These are phyloP conservation scores for Seira musarum DNA, from an alignment of 2,888 invertebrate species.

Conservation along the genomic window DNA sequence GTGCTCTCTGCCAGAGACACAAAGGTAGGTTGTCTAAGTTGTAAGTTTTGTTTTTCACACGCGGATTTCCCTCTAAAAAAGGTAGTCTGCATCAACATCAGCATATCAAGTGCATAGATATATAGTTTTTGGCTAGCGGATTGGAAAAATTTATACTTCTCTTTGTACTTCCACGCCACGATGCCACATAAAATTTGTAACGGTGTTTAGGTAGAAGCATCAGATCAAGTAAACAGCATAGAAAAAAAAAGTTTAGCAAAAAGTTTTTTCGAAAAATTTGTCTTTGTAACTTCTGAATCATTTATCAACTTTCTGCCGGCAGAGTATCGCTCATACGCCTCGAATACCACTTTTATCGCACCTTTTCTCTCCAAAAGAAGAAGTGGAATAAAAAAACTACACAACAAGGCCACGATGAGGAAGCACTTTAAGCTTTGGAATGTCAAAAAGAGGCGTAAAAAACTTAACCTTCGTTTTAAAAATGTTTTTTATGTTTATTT, in stretches of 20 bases:
- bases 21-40: too few species aligned
- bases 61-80: too few species aligned
- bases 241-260: slow-evolving; percentile 8
- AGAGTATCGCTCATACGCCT: neutral
- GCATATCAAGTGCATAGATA: too few species aligned
- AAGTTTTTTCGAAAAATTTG: slow-evolving; percentile 42
- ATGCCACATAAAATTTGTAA: neutral
- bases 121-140: too few species aligned
- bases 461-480: slow-evolving; percentile 25
- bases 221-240: slow-evolving; percentile 2
- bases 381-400: neutral
- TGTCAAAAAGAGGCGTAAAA: slow-evolving; percentile 33
- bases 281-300: slow-evolving; percentile 58
- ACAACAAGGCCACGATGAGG: neutral
- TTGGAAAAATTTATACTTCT: too few species aligned
- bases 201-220: neutral
- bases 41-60: too few species aligned
- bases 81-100: too few species aligned
- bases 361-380: neutral
- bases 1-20: too few species aligned
- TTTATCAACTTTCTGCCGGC: slow-evolving; percentile 54
- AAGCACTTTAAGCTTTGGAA: neutral
- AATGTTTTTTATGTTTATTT: neutral
- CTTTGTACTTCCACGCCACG: too few species aligned
- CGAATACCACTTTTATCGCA: neutral